phyloP scores from a whole-genome alignment of 2,888 invertebrate species.

The Arge pagana region DNA sequence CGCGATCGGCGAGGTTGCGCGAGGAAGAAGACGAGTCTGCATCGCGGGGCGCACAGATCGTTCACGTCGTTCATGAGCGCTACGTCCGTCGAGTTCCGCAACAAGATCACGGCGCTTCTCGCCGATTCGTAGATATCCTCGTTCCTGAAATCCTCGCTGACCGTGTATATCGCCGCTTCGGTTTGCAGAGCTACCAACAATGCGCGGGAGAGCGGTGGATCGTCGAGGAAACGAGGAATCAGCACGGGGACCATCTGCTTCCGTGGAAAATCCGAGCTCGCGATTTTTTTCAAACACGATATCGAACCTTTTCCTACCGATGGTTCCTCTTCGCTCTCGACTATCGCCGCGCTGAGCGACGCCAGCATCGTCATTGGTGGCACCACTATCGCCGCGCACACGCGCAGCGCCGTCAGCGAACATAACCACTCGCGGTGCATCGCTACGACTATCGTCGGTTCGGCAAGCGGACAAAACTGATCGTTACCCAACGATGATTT shows the following conservation, averaged over 20 bases:
- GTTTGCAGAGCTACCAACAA: conserved; percentile 1
- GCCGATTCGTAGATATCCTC: conserved; percentile 4
- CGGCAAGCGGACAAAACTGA: no score
- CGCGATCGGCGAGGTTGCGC: no score
- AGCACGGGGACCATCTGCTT: conserved; percentile 3
- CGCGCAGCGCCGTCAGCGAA: not conserved
- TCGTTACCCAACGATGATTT: no score
- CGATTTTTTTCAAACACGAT: not conserved
- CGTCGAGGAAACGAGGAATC: conserved; percentile 1
- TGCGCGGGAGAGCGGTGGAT: not conserved
- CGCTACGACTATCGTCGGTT: no score
- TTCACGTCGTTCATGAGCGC: conserved; percentile 17
- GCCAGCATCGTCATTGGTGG: not conserved
- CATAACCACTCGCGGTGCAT: no score
- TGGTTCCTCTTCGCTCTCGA: not conserved
- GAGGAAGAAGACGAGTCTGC: conserved; percentile 34
- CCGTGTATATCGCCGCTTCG: not conserved
- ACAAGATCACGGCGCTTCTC: conserved; percentile 30
- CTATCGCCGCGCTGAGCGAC: not conserved
- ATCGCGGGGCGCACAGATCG: conserved; percentile 34
- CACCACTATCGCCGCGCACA: not conserved
- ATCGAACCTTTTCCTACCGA: not conserved
- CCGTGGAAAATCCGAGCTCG: not conserved
- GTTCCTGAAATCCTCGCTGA: not conserved
- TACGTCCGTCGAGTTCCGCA: conserved; percentile 29